These are phyloP conservation scores for Chrysodeixis includens DNA, from an alignment of 2,888 invertebrate genomes.

Conservation along the genomic window DNA sequence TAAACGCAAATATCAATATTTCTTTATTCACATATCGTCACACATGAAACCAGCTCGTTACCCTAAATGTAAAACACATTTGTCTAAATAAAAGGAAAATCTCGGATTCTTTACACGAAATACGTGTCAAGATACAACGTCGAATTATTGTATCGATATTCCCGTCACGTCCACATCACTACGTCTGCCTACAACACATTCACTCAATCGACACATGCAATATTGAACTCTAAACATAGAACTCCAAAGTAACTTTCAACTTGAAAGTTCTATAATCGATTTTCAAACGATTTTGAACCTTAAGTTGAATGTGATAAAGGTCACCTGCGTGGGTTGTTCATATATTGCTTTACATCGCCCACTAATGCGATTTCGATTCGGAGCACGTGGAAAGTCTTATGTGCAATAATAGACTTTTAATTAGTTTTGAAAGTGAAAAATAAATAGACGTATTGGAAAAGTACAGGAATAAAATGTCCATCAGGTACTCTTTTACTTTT, in stretches of 20 bases:
- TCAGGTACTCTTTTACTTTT: not conserved
- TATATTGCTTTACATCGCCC: slow-evolving; percentile 60
- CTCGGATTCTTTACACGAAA: slow-evolving; percentile 71
- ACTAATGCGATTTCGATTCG: slow-evolving; percentile 53
- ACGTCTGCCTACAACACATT: slow-evolving; percentile 60
- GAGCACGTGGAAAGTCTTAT: slow-evolving; percentile 51
- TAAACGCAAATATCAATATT: not conserved
- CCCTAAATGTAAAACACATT: slow-evolving; percentile 52
- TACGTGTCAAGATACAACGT: slow-evolving; percentile 69
- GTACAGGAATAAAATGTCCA: not conserved
- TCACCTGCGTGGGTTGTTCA: slow-evolving; percentile 26
- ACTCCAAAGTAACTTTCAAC: slow-evolving; percentile 32
- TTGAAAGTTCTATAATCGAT: slow-evolving; percentile 3
- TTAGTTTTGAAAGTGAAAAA: slow-evolving; percentile 47
- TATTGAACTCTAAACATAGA: slow-evolving; percentile 48
- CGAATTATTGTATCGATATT: slow-evolving; percentile 72
- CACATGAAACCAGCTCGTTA: slow-evolving; percentile 11
- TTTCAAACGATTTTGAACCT: slow-evolving; percentile 44
- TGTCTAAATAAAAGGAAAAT: slow-evolving; percentile 57
- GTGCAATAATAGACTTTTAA: slow-evolving; percentile 50
- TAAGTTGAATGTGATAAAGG: slow-evolving; percentile 24
- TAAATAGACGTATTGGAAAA: not conserved
- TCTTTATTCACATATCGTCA: not conserved
- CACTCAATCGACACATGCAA: slow-evolving; percentile 37
- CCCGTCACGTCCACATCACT: slow-evolving; percentile 73